Conservation (phyloP, 37 sponge, comb jelly and placozoan genomes). For the Ianthella basta region DNA sequence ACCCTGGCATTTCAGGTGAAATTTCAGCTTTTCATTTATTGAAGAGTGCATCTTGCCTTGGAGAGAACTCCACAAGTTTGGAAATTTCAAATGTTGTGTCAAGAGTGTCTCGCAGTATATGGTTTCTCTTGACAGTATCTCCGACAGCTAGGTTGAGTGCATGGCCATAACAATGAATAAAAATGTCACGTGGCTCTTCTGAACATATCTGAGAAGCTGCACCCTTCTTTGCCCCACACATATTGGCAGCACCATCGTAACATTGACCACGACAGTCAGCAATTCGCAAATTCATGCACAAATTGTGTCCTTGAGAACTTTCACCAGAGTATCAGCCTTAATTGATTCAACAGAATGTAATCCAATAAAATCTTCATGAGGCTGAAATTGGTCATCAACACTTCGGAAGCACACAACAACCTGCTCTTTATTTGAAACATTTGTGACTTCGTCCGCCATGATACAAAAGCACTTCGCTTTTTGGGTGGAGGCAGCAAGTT, state of each 20-base stretch:
- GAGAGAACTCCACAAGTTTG: slow-evolving; percentile 57
- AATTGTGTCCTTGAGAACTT: slow-evolving; percentile 47
- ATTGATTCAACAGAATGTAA: slow-evolving; percentile 36
- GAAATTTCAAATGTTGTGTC: slow-evolving; percentile 59
- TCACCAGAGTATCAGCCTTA: slow-evolving; percentile 25
- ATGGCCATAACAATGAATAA: slow-evolving; percentile 62
- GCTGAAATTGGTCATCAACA: slow-evolving; percentile 36
- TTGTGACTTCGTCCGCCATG: slow-evolving; percentile 22
- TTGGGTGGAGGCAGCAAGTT: slow-evolving; percentile 10
- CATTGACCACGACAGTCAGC: slow-evolving; percentile 56
- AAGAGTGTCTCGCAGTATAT: slow-evolving; percentile 48
- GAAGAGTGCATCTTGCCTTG: slow-evolving; percentile 44
- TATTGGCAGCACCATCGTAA: slow-evolving; percentile 53
- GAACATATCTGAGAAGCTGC: slow-evolving; percentile 37
- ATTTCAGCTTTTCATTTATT: slow-evolving; percentile 29
- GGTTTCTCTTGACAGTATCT: slow-evolving; percentile 28
- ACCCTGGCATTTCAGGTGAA: slow-evolving; percentile 39
- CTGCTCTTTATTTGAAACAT: slow-evolving; percentile 41
- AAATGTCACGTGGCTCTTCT: slow-evolving; percentile 51
- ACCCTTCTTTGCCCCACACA: slow-evolving; percentile 51
- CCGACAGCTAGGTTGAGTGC: slow-evolving; percentile 43
- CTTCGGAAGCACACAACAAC: slow-evolving; percentile 33
- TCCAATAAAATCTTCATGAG: slow-evolving; percentile 51
- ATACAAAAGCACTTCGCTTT: not conserved
- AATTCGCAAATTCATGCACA: slow-evolving; percentile 36